These are phyloP conservation scores for Probosciger aterrimus DNA, from an alignment of 2,113 vertebrate species.

Conservation along the genomic window DNA sequence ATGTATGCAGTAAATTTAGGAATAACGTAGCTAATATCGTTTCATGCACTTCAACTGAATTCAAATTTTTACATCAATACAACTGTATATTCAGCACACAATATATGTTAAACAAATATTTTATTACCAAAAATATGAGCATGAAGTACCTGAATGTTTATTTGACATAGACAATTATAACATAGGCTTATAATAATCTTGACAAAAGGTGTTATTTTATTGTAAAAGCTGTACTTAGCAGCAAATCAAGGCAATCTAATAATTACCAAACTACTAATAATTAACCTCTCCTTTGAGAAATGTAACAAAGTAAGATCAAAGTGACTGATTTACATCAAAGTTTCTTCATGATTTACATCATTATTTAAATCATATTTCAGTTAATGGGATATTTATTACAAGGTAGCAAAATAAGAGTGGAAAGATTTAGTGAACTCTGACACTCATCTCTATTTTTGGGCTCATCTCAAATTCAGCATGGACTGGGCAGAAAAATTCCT, in stretches of 20 bases:
- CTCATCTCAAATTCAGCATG: background rate
- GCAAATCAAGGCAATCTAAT: constrained; percentile 40
- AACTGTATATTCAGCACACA: background rate
- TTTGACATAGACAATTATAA: background rate
- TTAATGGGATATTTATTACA: constrained; percentile 32
- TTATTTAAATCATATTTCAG: constrained; percentile 51
- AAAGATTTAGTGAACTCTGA: background rate
- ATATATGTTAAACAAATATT: background rate
- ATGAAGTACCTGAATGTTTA: background rate
- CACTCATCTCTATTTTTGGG: background rate
- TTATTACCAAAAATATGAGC: background rate
- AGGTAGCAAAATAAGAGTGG: background rate
- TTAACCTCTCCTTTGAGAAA: constrained; percentile 58
- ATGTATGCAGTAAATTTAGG: background rate
- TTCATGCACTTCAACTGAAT: background rate
- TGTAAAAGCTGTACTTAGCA: constrained; percentile 23
- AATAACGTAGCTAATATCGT: background rate
- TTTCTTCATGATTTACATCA: constrained; percentile 49
- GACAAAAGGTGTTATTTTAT: constrained; percentile 10
- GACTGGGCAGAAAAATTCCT: background rate
- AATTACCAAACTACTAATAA: constrained; percentile 51
- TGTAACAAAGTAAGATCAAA: constrained; percentile 53
- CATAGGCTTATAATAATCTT: background rate
- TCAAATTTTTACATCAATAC: background rate
- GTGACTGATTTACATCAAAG: constrained; percentile 50